Evolutionary conservation across 2,888 invertebrate genomes (phyloP), one percentile per base, ranked within the genome.

Genomic region (Acanthopleura granulata): DNA sequence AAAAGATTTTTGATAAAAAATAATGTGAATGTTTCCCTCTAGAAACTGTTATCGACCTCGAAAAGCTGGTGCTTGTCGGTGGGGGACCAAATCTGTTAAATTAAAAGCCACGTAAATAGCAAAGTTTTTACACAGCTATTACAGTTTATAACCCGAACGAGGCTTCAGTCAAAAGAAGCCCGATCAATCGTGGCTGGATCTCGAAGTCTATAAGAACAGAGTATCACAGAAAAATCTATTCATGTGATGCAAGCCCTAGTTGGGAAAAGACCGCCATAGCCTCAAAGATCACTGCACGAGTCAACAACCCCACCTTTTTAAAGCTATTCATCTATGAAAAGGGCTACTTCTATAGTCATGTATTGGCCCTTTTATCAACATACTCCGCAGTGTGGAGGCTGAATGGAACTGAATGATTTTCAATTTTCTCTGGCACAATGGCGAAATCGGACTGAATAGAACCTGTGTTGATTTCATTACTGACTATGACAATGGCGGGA

Each of bases 401-500:
- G 83, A 81, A 85, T 82, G 79, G 82, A 78, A 78, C 76, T 83
- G 84, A 86, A 86, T 86, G 86, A 85, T 88, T 88, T 88, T 88
- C 88, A 88, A 88, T 88, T 87, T 88, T 86, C 84, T 79, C 80
- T 71, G 78, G 82, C 78, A 88, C 88, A 88, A 88, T 86, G 76
- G 81, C 74, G 80, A 82, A 87, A 86, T 87, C 86, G 85, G 83
- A 73, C 75, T 82, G 82, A 83, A 86, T 86, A 80, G 81, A 77
- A 76, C 76, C 77, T 84, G 84, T 85, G 87, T 85, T 86, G 88
- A 88, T 87, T 87, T 85, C 85, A 86, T 88, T 87, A 87, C 86
- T 78, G 72, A 29, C 72, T 30, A 71, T 75, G 75, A 87, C 88
- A 88, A 88, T 84, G 77, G 76, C 72, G 73, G 72, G 77, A 83